These are phyloP conservation scores for Spizaetus ornatus DNA, from an alignment of 2,113 vertebrate species.

Conservation along the genomic window DNA sequence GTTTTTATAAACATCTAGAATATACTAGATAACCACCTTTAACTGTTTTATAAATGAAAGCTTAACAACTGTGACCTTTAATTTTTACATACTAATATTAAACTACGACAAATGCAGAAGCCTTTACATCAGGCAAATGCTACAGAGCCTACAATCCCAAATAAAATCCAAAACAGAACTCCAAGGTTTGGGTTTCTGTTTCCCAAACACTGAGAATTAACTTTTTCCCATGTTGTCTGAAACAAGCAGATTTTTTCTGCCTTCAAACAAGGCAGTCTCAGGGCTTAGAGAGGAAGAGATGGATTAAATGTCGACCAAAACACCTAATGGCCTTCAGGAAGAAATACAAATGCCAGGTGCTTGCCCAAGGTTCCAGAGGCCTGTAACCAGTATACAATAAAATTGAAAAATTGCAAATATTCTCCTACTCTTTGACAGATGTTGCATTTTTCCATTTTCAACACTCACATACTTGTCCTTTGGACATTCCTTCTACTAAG, in stretches of 20 bases:
- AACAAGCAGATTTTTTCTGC: neutral
- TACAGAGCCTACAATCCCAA: neutral
- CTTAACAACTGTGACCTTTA: neutral
- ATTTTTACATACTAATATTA: neutral
- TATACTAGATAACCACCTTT: neutral
- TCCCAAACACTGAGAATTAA: neutral
- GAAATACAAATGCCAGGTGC: neutral
- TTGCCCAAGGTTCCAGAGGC: neutral
- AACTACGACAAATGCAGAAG: neutral
- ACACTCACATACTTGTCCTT: neutral
- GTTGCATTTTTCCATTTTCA: conserved; percentile 9
- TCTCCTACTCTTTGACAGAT: neutral
- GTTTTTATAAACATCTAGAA: neutral
- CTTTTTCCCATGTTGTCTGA: neutral
- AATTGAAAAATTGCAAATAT: neutral
- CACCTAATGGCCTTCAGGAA: neutral
- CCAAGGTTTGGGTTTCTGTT: neutral
- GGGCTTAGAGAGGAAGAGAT: neutral
- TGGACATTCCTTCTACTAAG: neutral
- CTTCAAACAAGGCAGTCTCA: neutral
- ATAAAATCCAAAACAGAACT: neutral
- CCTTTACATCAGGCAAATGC: neutral
- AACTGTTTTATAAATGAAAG: neutral
- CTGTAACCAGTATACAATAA: neutral
- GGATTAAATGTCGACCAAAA: neutral